A percentile compares a stretch with the other conserved stretches of the same genome.
Evolutionary conservation across 2,888 invertebrate species (phyloP).

Genomic region (Dinocampus coccinellae): DNA sequence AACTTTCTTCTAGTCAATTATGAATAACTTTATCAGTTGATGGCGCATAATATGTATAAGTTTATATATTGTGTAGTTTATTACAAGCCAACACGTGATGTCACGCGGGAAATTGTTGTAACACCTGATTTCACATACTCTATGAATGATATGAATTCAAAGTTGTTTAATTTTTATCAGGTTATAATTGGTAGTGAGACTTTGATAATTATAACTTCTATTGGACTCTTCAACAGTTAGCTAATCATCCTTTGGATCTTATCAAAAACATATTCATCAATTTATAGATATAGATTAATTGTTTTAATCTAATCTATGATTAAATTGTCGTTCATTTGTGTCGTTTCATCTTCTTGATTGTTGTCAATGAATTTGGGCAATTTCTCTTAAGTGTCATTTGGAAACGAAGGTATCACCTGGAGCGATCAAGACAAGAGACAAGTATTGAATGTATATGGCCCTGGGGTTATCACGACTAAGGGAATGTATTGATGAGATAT

Average conservation of each 20-base stretch:
- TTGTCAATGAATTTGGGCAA: neutral
- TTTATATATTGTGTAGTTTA: neutral
- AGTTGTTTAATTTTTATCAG: neutral
- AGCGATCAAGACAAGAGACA: neutral
- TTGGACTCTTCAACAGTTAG: neutral
- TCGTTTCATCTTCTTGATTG: neutral
- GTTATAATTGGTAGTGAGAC: neutral
- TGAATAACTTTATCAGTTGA: slow-evolving; percentile 8
- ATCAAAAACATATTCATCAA: neutral
- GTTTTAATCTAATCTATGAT: neutral
- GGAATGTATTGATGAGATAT: neutral
- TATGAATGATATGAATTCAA: neutral
- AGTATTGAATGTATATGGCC: neutral
- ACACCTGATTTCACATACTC: neutral
- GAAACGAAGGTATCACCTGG: neutral
- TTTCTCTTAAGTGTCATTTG: neutral
- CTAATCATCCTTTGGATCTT: neutral
- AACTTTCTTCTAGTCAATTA: slow-evolving; percentile 21
- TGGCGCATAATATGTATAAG: neutral
- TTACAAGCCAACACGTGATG: neutral
- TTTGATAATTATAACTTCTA: neutral
- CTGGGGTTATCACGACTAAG: neutral
- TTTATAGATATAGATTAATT: neutral
- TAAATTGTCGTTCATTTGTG: too few relatives aligned
- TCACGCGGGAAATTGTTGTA: neutral